phyloP scores from a whole-genome alignment of 2,888 invertebrate genomes.

The Ectobius pallidus region DNA sequence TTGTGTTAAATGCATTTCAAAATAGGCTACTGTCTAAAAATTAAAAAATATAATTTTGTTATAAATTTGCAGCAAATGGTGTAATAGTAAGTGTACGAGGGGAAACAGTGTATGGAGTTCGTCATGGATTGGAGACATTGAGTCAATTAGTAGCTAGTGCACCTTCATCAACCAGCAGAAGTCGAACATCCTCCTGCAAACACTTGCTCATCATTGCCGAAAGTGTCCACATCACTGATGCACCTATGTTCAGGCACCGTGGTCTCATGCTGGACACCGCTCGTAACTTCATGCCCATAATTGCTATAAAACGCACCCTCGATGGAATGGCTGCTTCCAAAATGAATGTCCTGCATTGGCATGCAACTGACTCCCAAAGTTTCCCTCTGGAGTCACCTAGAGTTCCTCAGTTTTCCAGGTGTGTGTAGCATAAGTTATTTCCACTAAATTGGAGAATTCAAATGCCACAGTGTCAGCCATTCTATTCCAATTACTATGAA shows the following conservation, averaged over 20 bases:
- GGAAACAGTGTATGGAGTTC: constrained; percentile 67
- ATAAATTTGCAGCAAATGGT: background rate
- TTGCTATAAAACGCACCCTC: constrained; percentile 69
- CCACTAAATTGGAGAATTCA: too few species aligned
- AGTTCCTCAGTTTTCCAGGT: constrained; percentile 76
- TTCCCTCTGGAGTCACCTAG: constrained; percentile 83
- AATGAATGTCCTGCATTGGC: constrained; percentile 94
- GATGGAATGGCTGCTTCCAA: constrained; percentile 89
- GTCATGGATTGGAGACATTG: constrained; percentile 79
- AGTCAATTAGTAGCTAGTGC: constrained; percentile 66
- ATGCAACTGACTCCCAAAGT: constrained; percentile 88
- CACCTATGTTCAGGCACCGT: constrained; percentile 81
- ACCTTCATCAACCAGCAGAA: constrained; percentile 39
- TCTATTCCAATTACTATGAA: too few species aligned
- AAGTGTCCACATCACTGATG: constrained; percentile 72
- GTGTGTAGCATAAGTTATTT: constrained; percentile 49
- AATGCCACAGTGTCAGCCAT: too few species aligned
- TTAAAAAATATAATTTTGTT: too few species aligned
- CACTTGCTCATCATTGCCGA: constrained; percentile 66
- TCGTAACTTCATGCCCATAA: constrained; percentile 82
- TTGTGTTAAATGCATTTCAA: too few species aligned
- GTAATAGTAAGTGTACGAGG: constrained; percentile 45
- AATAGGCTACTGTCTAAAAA: too few species aligned
- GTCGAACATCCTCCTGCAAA: constrained; percentile 29
- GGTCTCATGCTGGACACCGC: constrained; percentile 89